Percentiles rank a stretch among this genome's conserved stretches.
These are phyloP conservation scores for Chiridota heheva DNA, from an alignment of 35 echinoderm and acorn worm genomes.

Conservation along the genomic window DNA sequence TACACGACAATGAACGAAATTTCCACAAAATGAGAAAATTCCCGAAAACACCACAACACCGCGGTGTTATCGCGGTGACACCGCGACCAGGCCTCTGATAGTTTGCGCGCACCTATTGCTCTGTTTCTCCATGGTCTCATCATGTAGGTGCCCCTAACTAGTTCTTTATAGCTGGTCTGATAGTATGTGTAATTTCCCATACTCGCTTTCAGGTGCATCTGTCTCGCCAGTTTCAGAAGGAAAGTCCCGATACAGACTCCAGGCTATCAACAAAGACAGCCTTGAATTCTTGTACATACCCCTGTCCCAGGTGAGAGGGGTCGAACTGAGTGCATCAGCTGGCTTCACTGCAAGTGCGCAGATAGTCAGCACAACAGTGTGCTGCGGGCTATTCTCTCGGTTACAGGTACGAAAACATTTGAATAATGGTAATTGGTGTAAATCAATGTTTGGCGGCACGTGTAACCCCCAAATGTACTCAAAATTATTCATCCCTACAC, in stretches of 20 bases:
- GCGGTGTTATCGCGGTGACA: too few species aligned
- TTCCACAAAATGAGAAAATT: too few species aligned
- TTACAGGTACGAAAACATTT: constrained; percentile 29
- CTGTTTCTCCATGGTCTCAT: too few species aligned
- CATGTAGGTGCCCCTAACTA: too few species aligned
- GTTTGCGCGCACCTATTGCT: too few species aligned
- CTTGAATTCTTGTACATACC: constrained; percentile 58
- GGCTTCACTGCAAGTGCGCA: constrained; percentile 38
- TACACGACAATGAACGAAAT: too few species aligned
- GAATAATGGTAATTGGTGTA: neutral
- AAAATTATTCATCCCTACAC: neutral
- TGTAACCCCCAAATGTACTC: neutral
- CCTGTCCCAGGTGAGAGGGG: constrained; percentile 25
- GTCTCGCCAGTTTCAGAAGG: neutral
- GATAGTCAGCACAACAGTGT: constrained; percentile 20
- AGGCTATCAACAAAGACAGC: constrained; percentile 46
- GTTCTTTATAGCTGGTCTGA: too few species aligned
- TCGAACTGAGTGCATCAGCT: constrained; percentile 49
- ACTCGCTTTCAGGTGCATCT: constrained; percentile 6
- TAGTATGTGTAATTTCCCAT: too few species aligned
- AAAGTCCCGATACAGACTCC: constrained; percentile 22
- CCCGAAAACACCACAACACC: too few species aligned
- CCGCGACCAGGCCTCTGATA: too few species aligned
- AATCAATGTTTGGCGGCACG: neutral
- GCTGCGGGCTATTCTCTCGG: constrained; percentile 3